Evolutionary conservation across 2,888 invertebrate genomes (phyloP).

Genomic region (Sphaerophoria rueppellii): DNA sequence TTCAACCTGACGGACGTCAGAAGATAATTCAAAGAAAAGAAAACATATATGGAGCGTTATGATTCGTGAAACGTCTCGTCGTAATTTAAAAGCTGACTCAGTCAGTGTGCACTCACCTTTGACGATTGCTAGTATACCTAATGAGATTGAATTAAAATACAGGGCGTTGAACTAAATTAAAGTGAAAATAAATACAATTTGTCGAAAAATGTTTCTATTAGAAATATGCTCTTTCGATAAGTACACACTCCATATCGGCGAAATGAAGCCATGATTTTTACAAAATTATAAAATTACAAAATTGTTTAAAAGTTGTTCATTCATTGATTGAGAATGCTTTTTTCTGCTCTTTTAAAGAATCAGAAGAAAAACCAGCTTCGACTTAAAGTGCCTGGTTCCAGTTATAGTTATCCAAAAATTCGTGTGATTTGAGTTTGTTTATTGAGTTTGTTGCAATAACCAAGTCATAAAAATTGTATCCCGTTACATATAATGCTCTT

Average conservation of each 20-base stretch:
- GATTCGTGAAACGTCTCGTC: not conserved
- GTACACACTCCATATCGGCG: not conserved
- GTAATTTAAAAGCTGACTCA: not conserved
- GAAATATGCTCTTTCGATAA: not conserved
- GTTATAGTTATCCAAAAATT: too few species aligned
- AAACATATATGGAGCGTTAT: not conserved
- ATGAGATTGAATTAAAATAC: constrained; percentile 18
- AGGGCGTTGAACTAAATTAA: constrained; percentile 18
- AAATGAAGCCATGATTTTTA: not conserved
- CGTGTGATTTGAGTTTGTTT: too few species aligned
- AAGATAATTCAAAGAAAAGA: not conserved
- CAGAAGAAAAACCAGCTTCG: too few species aligned
- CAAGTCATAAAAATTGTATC: too few species aligned
- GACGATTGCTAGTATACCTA: not conserved
- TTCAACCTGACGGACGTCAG: not conserved
- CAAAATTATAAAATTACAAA: too few species aligned
- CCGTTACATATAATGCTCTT: too few species aligned
- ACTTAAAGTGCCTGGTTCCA: too few species aligned
- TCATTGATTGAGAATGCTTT: too few species aligned
- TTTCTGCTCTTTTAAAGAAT: too few species aligned
- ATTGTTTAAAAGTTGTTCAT: too few species aligned
- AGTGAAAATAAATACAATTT: constrained; percentile 1
- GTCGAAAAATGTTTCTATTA: not conserved
- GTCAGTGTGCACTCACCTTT: constrained; percentile 19
- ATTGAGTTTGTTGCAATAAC: too few species aligned